Base-by-base conservation (phyloP, 2,888 invertebrate genomes). In the Ptychoptera albimana region DNA sequence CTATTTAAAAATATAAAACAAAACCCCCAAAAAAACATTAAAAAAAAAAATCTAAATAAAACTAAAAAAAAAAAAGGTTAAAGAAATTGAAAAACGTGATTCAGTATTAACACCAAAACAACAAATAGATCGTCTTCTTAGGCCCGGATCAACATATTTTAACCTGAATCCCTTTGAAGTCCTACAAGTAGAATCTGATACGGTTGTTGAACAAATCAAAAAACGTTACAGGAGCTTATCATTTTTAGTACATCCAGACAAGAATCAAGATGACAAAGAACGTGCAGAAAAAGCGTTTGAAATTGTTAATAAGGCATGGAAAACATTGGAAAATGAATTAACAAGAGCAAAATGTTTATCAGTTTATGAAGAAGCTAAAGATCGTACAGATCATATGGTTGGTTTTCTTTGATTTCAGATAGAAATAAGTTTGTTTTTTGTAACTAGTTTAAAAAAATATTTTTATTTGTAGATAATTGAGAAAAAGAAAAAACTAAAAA, bases 161-260 rank as follows among this genome's bases (percentile, higher is more conserved):
- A 99, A 99, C 71, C 74, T 98, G 51, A 98, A 98, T 67, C 97
- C 97, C 2, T 91, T 83, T 62, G 88, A 91, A 69, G 91, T 66
- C 49, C 69, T 92, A 45, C 88, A 91, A 70, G 77, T 89, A 42
- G 96, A 97, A 56, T 91, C 93, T 11, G 89, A 91, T 50, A 75
- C 82, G 10, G 69, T 85, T 14, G 63, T 96, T 45, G 92, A 94
- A 54, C 91, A 92, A 60, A 83, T 96, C 44, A 96, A 94, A 66
- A 96, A 91, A 64, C 93, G 93, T 67, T 99, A 96, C 67, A 77
- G 92, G 60, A 77, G 88, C 69, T 74, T 97, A 57, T 97, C 98
- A 13, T 91, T 98, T 63, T 73, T 98, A 57, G 94, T 98, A 32
- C 98, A 99, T 79, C 98, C 98, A 15, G 98, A 99, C 64, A 99